Percentiles rank a stretch among this genome's conserved stretches.
Conservation (phyloP, 2,113 vertebrate species). For the Equus przewalskii region DNA sequence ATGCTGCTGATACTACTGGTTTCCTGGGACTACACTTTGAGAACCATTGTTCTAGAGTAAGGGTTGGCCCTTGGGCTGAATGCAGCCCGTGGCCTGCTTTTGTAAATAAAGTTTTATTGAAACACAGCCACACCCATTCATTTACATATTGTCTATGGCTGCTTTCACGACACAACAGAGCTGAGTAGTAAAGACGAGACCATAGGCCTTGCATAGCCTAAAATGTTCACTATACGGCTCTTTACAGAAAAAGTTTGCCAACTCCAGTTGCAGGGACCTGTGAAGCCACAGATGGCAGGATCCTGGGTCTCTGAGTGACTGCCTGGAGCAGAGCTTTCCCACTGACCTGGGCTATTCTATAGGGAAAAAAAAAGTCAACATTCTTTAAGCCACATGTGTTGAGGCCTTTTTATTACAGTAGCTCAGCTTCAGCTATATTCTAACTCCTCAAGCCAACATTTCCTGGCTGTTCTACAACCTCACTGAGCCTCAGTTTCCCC, state of each 20-base stretch:
- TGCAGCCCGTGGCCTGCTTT: neutral
- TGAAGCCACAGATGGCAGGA: neutral
- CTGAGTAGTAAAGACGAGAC: neutral
- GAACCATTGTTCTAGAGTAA: neutral
- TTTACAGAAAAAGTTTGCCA: neutral
- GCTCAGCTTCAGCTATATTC: neutral
- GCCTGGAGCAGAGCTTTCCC: neutral
- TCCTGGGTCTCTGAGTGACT: neutral
- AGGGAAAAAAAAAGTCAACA: neutral
- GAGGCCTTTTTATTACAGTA: neutral
- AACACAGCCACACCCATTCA: neutral
- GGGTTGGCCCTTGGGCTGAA: neutral
- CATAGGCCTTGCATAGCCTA: neutral
- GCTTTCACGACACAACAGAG: neutral
- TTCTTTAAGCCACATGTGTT: neutral
- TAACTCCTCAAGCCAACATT: neutral
- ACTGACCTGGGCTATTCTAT: neutral
- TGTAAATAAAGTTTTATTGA: conserved; percentile 52
- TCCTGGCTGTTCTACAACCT: neutral
- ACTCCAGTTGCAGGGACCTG: neutral
- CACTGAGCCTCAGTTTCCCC: neutral
- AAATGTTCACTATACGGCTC: neutral
- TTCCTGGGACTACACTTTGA: neutral
- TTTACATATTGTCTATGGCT: neutral
- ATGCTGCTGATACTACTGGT: neutral